phyloP scores from a whole-genome alignment of 1,140 invertebrate genomes.

The Laodelphax striatellus region DNA sequence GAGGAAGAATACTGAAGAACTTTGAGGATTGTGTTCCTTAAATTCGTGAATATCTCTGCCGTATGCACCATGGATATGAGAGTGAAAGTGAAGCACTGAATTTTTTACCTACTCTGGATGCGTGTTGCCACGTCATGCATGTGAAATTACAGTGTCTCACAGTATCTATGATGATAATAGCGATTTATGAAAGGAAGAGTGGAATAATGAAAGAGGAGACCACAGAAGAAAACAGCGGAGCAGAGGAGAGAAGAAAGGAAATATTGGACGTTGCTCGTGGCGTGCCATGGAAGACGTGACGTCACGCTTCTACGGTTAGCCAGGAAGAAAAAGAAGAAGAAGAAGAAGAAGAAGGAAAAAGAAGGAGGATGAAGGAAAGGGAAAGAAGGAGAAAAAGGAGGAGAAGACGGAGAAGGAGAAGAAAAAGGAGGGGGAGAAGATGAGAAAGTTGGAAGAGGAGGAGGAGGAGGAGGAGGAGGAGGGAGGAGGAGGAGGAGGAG shows the following conservation, averaged over 20 bases:
- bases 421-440: not conserved
- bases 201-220: slow-evolving; percentile 3
- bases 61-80: too few relatives aligned
- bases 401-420: not conserved
- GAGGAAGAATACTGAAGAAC: too few relatives aligned
- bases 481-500: not conserved
- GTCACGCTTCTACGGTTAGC: not conserved
- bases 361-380: not conserved
- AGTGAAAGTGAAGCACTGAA: too few relatives aligned
- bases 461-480: not conserved
- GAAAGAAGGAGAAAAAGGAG: too few relatives aligned
- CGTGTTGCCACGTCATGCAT: too few relatives aligned
- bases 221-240: not conserved
- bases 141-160: too few relatives aligned
- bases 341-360: not conserved
- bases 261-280: not conserved
- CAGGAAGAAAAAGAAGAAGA: not conserved
- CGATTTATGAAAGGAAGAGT: not conserved
- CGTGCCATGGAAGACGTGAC: not conserved
- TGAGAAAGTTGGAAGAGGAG: not conserved
- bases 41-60: too few relatives aligned
- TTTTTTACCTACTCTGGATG: too few relatives aligned
- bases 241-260: not conserved
- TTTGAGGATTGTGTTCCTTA: too few relatives aligned
- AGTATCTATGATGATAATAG: not conserved